Evolutionary conservation across 2,113 vertebrate genomes (phyloP), one percentile per base, ranked within the genome.

Genomic region (Spermophilus dauricus): DNA sequence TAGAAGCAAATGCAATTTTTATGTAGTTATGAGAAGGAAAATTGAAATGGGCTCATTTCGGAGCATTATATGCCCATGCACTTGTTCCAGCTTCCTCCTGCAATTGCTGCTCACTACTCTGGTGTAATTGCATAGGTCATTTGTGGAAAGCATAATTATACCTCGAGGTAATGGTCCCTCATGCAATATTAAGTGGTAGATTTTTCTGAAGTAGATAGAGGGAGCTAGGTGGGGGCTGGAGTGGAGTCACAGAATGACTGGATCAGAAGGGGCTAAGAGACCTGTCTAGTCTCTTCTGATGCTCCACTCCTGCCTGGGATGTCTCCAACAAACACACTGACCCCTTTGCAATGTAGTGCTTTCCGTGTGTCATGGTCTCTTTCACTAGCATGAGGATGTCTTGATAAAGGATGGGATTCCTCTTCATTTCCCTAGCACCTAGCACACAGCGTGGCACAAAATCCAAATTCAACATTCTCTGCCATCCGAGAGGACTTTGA

Each of bases 81-180:
- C 91, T 97, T 92, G 94, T 89, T 96, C 89, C 65, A 94, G 4
- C 37, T 92, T 94, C 89, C 34, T 37, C 67, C 93, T 58, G 18
- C 81, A 91, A 53, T n/a, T 1, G 86, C 37, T 45, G 96, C 76
- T 96, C 96, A 75, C 94, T 30, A 86, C 88, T 72, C 94, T 86
- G 45, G 4, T 75, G 32, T 76, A 96, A 96, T 96, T 94, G 96
- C 91, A n/a, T 30, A 90, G 97, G 97, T 91, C 97, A 96, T 97
- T 93, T 98, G 93, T 77, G 65, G 91, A 58, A 97, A 91, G 85
- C 95, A n/a, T 97, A 96, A 97, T 96, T 97, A 97, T 56, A 94
- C 93, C 91, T 96, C 93, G 81, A 96, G 96, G 96, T 97, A 96
- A 94, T 90, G 91, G 63, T 92, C 93, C 32, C 56, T 65, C 65